Base-by-base conservation (phyloP, 2,113 vertebrate genomes). In the Hippopotamus amphibius region DNA sequence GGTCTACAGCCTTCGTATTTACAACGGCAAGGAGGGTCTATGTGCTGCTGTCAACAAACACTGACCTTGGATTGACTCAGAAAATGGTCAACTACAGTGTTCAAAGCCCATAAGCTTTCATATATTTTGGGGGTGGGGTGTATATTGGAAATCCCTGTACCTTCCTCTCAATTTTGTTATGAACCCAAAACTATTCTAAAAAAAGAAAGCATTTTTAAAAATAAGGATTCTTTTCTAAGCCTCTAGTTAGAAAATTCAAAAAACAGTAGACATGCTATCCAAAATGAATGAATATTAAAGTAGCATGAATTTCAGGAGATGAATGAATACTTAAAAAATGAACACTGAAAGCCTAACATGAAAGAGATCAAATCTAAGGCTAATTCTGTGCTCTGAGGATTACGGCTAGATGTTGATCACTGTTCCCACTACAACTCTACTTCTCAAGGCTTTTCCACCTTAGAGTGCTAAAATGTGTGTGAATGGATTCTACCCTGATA, bases 1-100 rank as follows among this genome's bases (percentile, higher is more conserved):
- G 90, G 96, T 96, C 96, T 92, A 71, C 71, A 80, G 76, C 74
- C 87, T 88, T 85, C 79, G 89, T 41, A 76, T 97, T 96, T 97
- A 83, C 50, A 26, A 14, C 72, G 14, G 61, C 11, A 59, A 96
- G 6, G 28, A 48, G 48, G 30, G 28, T 50, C 53, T 95, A 86
- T 97, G 7, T 33, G 4, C 86, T 84, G 90, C 69, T 95, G 84
- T 80, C 85, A 22, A 41, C 96, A 98, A 98, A 93, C n/a, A 65
- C 22, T 93, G 94, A 97, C 91, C 95, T 95, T 41, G 94, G 90
- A 0, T 65, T 94, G 80, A 90, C 97, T 92, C 76, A 37, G 17
- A 66, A 1, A 1, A 68, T 84, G 81, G 55, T 84, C 87, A 72
- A 87, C 41, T n/a, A 55, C 12, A 0, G 92, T 89, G 79, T 68